Evolutionary conservation across 2,113 vertebrate species (phyloP).

Genomic region (Chauna torquata): DNA sequence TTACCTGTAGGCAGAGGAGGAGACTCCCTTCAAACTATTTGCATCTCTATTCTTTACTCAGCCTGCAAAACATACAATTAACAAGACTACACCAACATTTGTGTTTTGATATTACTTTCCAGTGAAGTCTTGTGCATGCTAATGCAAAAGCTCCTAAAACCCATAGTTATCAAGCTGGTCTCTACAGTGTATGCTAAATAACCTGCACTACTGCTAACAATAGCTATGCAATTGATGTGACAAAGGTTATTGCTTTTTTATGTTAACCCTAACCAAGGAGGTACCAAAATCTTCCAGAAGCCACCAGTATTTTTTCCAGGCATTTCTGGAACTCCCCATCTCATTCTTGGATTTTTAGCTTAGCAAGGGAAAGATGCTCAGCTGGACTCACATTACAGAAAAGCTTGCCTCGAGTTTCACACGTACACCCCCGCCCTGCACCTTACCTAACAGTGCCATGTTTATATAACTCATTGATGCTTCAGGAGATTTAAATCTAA

Average conservation of each 20-base stretch:
- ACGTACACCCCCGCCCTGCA: neutral
- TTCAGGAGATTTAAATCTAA: neutral
- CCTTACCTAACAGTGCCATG: neutral
- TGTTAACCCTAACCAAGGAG: neutral
- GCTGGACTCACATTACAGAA: neutral
- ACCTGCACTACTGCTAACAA: neutral
- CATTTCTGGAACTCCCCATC: neutral
- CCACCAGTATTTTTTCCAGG: neutral
- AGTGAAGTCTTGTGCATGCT: fast-evolving
- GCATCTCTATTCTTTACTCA: neutral
- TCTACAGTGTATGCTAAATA: neutral
- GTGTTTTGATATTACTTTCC: neutral
- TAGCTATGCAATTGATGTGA: neutral
- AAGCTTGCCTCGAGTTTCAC: neutral
- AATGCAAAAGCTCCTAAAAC: neutral
- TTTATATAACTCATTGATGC: neutral
- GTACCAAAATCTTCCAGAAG: neutral
- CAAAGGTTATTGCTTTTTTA: neutral
- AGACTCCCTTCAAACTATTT: neutral
- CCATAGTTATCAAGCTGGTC: neutral
- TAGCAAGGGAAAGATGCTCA: neutral
- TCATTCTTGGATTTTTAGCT: neutral
- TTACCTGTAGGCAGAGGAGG: neutral
- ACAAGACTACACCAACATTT: neutral
- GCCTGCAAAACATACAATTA: fast-evolving